Conservation (phyloP, 2,797 vertebrate genomes). For the Sphaeramia orbicularis region DNA sequence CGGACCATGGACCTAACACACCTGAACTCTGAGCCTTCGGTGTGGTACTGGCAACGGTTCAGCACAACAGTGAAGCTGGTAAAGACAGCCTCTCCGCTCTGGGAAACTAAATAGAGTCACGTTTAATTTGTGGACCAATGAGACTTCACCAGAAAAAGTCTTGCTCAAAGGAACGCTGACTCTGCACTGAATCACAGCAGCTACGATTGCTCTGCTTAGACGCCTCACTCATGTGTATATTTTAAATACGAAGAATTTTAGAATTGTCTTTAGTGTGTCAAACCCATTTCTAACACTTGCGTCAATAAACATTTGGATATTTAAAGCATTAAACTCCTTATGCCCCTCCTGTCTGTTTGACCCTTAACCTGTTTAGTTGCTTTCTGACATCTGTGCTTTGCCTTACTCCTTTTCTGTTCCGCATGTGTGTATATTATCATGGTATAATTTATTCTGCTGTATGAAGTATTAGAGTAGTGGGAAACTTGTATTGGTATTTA, state of each 20-base stretch:
- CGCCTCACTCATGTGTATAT: conserved; percentile 80
- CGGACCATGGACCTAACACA: conserved; percentile 56
- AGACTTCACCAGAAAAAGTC: conserved; percentile 59
- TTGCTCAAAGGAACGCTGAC: conserved; percentile 56
- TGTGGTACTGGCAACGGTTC: conserved; percentile 40
- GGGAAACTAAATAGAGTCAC: conserved; percentile 50
- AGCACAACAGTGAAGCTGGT: conserved; percentile 6
- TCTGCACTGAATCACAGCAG: conserved; percentile 69
- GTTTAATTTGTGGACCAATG: conserved; percentile 70
- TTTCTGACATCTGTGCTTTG: conserved; percentile 85
- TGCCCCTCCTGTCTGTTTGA: conserved; percentile 62
- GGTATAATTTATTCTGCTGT: conserved; percentile 99
- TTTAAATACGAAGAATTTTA: conserved; percentile 81
- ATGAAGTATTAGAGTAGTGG: conserved; percentile 98
- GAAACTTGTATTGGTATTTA: conserved; percentile 98
- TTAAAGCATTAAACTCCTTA: conserved; percentile 77
- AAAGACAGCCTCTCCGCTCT: conserved; percentile 44
- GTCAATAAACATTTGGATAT: conserved; percentile 85
- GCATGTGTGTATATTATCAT: conserved; percentile 94
- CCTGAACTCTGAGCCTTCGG: conserved; percentile 36
- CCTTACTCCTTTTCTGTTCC: conserved; percentile 84
- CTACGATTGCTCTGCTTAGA: conserved; percentile 62
- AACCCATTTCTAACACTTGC: conserved; percentile 83
- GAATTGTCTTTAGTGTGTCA: conserved; percentile 83
- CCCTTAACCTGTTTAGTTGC: conserved; percentile 80